Base-by-base conservation (phyloP, 2,113 vertebrate species). In the Melanostigma gelatinosum region DNA sequence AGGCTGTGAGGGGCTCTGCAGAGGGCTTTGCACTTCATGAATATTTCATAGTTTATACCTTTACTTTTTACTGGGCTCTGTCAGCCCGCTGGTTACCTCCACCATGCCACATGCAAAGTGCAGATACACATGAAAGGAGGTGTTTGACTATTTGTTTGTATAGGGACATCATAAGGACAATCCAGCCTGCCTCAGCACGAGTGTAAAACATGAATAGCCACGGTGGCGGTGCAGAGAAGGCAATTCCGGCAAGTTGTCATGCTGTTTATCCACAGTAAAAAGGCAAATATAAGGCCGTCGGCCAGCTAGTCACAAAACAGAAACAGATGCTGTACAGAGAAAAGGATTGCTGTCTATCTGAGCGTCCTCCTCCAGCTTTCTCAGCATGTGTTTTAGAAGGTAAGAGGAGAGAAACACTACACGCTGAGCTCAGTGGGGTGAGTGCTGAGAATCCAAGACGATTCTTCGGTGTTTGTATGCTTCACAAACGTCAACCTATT, bases 11-110 rank as follows among this genome's bases (percentile, higher is more conserved):
- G 67, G 64, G 82, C 84, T 89, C 86, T 84, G 74, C 58, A 72
- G 80, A 86, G 74, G 83, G 71, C 81, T 82, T 72, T 79, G 79
- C 72, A 75, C 61, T 29, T 79, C 86, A 90, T 93, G 84, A 91
- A 92, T 93, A 91, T 90, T 93, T 90, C 87, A 93, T 88, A 10
- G 50, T 24, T 83, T 72, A 75, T 82, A 75, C 76, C 78, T 89
- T 85, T 80, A 71, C 69, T 87, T 80, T 85, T 82, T 85, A 66
- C 85, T 70, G 66, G 82, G 77, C 80, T 89, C 75, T 72, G 86
- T 48, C 44, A 75, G 67, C 72, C 87, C 11, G 24, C 77, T 82
- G 78, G 84, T 88, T 87, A 55, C 79, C 52, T 65, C 72, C 72
- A 74, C 80, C 68, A 60, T 78, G 74, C 80, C 70, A 71, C 85